These are phyloP conservation scores for Coenonympha arcania DNA, from an alignment of 2,888 invertebrate species.

Conservation along the genomic window DNA sequence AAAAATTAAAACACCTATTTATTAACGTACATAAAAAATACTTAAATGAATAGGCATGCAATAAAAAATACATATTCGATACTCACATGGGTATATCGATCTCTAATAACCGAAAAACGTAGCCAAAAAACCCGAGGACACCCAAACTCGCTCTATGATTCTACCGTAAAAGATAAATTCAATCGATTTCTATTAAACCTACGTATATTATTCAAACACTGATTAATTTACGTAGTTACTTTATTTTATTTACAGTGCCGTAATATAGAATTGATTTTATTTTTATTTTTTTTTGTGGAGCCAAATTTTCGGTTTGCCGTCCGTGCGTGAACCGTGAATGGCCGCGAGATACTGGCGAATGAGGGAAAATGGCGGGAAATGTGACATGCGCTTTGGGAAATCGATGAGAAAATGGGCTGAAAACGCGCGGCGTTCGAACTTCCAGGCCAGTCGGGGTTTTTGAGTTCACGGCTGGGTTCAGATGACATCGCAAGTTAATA, in stretches of 20 bases:
- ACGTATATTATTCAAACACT: neutral
- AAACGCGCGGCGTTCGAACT: constrained; percentile 37
- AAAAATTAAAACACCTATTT: no score
- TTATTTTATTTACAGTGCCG: constrained; percentile 14
- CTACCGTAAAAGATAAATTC: constrained; percentile 1
- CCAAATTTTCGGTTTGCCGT: constrained; percentile 23
- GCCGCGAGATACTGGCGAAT: constrained; percentile 44
- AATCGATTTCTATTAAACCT: constrained; percentile 2
- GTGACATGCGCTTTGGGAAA: constrained; percentile 68
- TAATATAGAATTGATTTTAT: constrained; percentile 24
- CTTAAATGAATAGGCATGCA: no score
- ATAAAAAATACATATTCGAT: neutral
- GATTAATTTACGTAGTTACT: neutral
- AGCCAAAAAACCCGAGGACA: constrained; percentile 15
- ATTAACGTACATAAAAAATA: no score
- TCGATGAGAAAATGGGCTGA: constrained; percentile 53
- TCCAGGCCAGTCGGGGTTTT: constrained; percentile 20
- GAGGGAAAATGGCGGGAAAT: constrained; percentile 50
- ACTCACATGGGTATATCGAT: constrained; percentile 20
- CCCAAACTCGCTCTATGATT: constrained; percentile 11
- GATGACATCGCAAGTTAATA: constrained; percentile 11
- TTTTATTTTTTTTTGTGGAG: constrained; percentile 27
- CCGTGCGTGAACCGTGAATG: constrained; percentile 30
- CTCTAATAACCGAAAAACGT: constrained; percentile 15
- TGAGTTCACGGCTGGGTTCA: constrained; percentile 17